Percentiles rank a stretch among this genome's conserved stretches.
phyloP scores from a whole-genome alignment of 2,113 vertebrate genomes.

The Eurypyga helias region DNA sequence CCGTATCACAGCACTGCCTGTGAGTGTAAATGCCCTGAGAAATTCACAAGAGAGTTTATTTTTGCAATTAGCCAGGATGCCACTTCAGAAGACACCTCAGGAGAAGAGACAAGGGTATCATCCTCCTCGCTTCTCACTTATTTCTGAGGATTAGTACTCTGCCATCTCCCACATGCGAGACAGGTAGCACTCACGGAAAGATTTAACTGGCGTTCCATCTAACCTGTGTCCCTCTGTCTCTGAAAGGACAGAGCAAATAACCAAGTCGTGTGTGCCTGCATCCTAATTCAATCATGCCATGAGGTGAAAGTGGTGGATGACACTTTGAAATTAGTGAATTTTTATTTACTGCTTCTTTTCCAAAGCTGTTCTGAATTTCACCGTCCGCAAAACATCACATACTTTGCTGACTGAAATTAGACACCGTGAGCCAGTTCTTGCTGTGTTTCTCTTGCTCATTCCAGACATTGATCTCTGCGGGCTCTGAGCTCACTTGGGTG shows the following conservation, averaged over 20 bases:
- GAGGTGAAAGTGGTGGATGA: neutral
- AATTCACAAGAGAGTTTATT: neutral
- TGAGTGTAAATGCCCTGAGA: neutral
- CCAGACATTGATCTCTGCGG: conserved; percentile 50
- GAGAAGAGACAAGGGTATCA: neutral
- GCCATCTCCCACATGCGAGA: neutral
- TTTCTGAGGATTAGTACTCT: neutral
- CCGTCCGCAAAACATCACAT: conserved; percentile 58
- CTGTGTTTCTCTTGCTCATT: conserved; percentile 47
- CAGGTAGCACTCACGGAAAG: neutral
- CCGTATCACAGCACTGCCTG: neutral
- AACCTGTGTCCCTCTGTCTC: neutral
- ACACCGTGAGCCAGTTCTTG: conserved; percentile 82
- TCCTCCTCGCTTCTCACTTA: neutral
- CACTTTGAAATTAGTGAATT: neutral
- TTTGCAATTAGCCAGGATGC: neutral
- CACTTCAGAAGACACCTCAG: neutral
- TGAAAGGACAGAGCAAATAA: neutral
- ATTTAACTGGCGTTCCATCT: neutral
- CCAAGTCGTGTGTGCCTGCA: neutral
- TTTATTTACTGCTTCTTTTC: neutral
- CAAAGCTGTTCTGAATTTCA: neutral
- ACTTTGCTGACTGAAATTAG: conserved; percentile 89
- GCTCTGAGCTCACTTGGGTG: conserved; percentile 69
- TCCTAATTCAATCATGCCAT: neutral